Evolutionary conservation across 2,888 invertebrate species (phyloP).

Genomic region (Andrena trimmerana): DNA sequence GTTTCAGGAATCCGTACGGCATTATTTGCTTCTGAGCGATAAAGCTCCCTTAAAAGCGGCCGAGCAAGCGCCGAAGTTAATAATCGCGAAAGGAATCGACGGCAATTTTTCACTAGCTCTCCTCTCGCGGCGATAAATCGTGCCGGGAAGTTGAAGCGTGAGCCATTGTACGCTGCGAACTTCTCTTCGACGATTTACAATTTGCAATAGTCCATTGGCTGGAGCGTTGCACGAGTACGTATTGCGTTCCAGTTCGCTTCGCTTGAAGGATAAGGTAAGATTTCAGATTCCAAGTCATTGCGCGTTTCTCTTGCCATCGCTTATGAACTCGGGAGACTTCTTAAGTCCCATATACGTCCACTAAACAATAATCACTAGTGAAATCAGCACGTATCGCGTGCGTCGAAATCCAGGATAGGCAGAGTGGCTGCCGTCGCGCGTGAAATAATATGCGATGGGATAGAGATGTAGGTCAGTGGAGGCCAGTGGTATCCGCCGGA

Average conservation of each 20-base stretch:
- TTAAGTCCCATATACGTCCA: no score
- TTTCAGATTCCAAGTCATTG: no score
- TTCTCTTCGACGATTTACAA: background rate
- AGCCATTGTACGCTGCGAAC: background rate
- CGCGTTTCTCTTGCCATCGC: no score
- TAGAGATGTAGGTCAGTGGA: background rate
- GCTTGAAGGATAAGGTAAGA: background rate
- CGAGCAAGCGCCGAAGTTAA: slow-evolving; percentile 13
- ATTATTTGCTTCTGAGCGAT: slow-evolving; percentile 7
- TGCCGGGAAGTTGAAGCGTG: slow-evolving; percentile 1
- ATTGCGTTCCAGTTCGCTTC: background rate
- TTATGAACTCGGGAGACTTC: no score
- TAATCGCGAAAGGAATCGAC: slow-evolving; percentile 2
- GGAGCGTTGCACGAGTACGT: background rate
- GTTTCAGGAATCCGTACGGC: slow-evolving; percentile 13
- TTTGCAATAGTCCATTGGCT: background rate
- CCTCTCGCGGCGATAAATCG: slow-evolving; percentile 23
- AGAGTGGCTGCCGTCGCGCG: slow-evolving; percentile 36
- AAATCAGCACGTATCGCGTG: background rate
- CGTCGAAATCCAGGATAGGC: slow-evolving; percentile 38
- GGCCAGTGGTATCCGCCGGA: background rate
- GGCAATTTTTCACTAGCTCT: background rate
- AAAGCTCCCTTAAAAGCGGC: slow-evolving; percentile 8
- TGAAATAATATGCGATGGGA: slow-evolving; percentile 10
- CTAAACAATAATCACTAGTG: no score